phyloP scores from a whole-genome alignment of 2,888 invertebrate species.

The Trissolcus brochymenae region DNA sequence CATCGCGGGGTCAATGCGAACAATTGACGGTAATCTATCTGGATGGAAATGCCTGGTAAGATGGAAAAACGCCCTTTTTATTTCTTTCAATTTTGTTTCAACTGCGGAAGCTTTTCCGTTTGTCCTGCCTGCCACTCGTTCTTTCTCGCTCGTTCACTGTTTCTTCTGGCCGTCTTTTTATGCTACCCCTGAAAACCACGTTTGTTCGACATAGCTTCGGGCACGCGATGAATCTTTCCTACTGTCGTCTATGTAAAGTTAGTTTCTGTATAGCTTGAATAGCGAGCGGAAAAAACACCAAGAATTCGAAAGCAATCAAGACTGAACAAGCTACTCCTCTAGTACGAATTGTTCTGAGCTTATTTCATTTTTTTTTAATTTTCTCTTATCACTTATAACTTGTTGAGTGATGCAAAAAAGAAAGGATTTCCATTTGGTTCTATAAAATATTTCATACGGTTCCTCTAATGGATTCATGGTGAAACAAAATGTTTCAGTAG shows the following conservation, averaged over 20 bases:
- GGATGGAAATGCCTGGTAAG: slow-evolving; percentile 55
- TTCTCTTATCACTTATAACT: slow-evolving; percentile 26
- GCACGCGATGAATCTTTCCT: slow-evolving; percentile 56
- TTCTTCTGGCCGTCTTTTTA: slow-evolving; percentile 5
- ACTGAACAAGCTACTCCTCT: slow-evolving; percentile 46
- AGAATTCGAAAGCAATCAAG: slow-evolving; percentile 58
- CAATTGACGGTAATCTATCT: slow-evolving; percentile 57
- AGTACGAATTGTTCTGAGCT: slow-evolving; percentile 35
- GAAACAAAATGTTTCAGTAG: too few species aligned
- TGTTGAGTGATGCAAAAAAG: slow-evolving; percentile 24
- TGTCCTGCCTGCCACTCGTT: slow-evolving; percentile 11
- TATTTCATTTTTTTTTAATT: slow-evolving; percentile 35
- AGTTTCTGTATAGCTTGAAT: slow-evolving; percentile 48
- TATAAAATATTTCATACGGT: not conserved
- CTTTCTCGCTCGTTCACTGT: slow-evolving; percentile 6
- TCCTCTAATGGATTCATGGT: too few species aligned
- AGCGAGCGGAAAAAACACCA: slow-evolving; percentile 40
- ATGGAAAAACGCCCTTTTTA: slow-evolving; percentile 53
- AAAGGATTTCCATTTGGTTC: not conserved
- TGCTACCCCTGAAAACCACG: slow-evolving; percentile 37
- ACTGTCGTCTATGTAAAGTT: slow-evolving; percentile 54
- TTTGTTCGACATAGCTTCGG: slow-evolving; percentile 46
- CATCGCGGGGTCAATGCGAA: slow-evolving; percentile 50
- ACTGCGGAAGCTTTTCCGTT: slow-evolving; percentile 47
- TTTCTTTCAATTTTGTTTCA: slow-evolving; percentile 56